Percentiles rank a stretch among this genome's conserved stretches.
These are phyloP conservation scores for Triplophysa bombifrons DNA, from an alignment of 2,797 vertebrate genomes.

Conservation along the genomic window DNA sequence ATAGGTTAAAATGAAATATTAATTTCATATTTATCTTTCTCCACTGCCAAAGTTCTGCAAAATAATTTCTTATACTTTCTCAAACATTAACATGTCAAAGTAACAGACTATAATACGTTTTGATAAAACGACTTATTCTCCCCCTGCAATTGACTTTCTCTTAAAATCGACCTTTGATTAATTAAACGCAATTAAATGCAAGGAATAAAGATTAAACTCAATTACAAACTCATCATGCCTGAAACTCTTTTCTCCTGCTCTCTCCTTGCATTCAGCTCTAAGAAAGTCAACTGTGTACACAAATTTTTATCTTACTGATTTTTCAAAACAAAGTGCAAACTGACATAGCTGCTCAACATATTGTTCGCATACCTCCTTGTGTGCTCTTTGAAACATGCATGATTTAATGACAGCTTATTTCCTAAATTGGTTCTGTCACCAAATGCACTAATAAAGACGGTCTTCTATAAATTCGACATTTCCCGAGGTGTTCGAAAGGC, in stretches of 20 bases:
- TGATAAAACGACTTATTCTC: background rate
- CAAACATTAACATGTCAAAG: background rate
- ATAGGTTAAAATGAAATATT: background rate
- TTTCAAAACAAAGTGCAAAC: slow-evolving; percentile 64
- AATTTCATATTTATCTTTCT: background rate
- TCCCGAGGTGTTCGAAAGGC: slow-evolving; percentile 68
- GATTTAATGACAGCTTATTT: slow-evolving; percentile 82
- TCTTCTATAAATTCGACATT: slow-evolving; percentile 59
- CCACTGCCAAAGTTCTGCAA: background rate
- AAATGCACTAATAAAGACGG: slow-evolving; percentile 74
- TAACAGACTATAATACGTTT: background rate
- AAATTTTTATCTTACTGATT: background rate
- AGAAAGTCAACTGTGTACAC: background rate
- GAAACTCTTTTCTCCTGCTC: background rate
- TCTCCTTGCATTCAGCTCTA: background rate
- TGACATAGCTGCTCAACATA: slow-evolving; percentile 59
- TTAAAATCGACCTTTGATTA: background rate
- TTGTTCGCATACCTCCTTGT: slow-evolving; percentile 68
- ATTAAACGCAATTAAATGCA: background rate
- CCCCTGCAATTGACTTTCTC: background rate
- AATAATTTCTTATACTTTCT: too few relatives aligned
- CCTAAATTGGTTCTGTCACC: slow-evolving; percentile 79
- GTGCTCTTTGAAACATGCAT: slow-evolving; percentile 77
- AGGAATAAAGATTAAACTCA: too few relatives aligned
- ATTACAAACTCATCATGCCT: background rate